A percentile compares a stretch with the other conserved stretches of the same genome.
Evolutionary conservation across 2,113 vertebrate genomes (phyloP).

Genomic region (Oenanthe oenanthe): DNA sequence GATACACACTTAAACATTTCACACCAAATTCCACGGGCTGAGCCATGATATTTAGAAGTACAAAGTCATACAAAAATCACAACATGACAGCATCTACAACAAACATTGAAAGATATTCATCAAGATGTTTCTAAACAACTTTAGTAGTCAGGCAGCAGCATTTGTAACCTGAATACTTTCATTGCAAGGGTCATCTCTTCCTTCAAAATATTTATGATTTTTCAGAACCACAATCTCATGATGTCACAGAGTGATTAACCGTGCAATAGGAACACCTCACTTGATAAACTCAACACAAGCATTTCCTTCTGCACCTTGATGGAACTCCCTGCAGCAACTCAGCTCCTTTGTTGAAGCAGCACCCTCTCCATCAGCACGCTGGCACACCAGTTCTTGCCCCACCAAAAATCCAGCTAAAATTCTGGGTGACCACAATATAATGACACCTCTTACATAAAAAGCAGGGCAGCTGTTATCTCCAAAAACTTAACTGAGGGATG

Average conservation of each 20-base stretch:
- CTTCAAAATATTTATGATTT: not conserved
- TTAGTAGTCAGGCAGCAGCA: not conserved
- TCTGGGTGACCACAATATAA: not conserved
- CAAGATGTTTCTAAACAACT: not conserved
- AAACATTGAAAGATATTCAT: not conserved
- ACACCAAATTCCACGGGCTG: not conserved
- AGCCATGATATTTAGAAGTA: not conserved
- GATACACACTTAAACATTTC: not conserved
- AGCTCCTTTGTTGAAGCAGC: not conserved
- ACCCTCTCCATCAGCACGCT: not conserved
- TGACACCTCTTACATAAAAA: not conserved
- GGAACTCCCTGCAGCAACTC: not conserved
- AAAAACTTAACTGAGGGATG: not conserved
- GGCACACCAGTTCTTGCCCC: not conserved
- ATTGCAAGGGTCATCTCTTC: not conserved
- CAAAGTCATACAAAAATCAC: not conserved
- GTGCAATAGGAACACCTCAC: not conserved
- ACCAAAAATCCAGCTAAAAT: not conserved
- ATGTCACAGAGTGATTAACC: not conserved
- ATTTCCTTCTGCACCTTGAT: not conserved
- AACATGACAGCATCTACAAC: not conserved
- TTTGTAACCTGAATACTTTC: not conserved
- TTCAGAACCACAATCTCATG: not conserved
- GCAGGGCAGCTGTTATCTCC: not conserved
- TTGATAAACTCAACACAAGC: not conserved